Evolutionary conservation across 2,797 vertebrate species (phyloP), one percentile per base, ranked within the genome.

Genomic region (Argya squamiceps): DNA sequence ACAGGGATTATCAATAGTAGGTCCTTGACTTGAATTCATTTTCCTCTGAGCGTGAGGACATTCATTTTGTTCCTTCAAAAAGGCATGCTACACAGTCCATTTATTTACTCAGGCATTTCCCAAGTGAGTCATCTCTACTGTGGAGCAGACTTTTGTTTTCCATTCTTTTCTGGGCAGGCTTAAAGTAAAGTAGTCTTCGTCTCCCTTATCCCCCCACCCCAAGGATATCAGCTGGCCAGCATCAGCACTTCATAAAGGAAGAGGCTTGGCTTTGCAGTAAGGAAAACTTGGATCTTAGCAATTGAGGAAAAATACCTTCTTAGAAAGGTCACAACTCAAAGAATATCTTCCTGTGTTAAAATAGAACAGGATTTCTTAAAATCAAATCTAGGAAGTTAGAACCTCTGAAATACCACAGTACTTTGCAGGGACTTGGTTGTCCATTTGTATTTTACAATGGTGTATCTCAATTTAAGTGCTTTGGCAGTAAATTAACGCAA

Each of bases 21-120:
- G 34, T 39, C 49, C 62, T 89, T 83, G 34, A 82, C 64, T 91
- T 64, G 14, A 79, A 76, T 79, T 80, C 8, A 55, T 85, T 93
- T 89, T 88, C 64, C 76, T 91, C 43, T 56, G 75, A 89, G 64
- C 0, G 0, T n/a, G 68, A 88, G 59, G 41, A 88, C 49, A 36
- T 79, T 39, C 9, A 60, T 65, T 93, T 88, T 55, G 14, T 64
- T 83, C 36, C 36, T 85, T 64, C 36, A 74, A 59, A 90, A 81
- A 88, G 58, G 46, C 65, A 83, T 0, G 0, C 17, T 47, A 60
- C 32, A 44, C 65, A 55, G 49, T 14, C 71, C 77, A 21, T 87
- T 74, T 96, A 89, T 97, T 96, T 96, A 95, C 58, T 70, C 92
- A 97, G 95, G 77, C 81, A 77, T 95, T 95, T 97, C 86, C 94